phyloP scores from a whole-genome alignment of 2,888 invertebrate genomes.

The Mayetiola destructor region DNA sequence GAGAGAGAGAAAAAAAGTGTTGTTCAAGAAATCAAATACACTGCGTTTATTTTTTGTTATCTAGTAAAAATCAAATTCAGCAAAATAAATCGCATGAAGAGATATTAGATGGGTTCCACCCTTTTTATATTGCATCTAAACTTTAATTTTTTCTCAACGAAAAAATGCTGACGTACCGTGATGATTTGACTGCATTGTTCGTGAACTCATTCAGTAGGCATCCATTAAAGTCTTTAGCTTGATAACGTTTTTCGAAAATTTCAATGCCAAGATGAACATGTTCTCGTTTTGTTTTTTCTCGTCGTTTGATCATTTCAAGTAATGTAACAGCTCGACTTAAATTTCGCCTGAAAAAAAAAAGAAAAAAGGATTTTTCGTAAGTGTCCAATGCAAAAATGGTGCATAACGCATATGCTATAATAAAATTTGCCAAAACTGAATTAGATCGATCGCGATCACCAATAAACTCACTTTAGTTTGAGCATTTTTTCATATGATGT shows the following conservation, averaged over 20 bases:
- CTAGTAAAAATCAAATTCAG: too few species aligned
- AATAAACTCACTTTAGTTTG: slow-evolving; percentile 71
- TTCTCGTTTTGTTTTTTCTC: slow-evolving; percentile 89
- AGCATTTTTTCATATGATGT: slow-evolving; percentile 98
- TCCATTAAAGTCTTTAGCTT: slow-evolving; percentile 77
- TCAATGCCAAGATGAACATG: slow-evolving; percentile 78
- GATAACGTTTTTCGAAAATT: slow-evolving; percentile 80
- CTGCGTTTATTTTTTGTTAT: too few species aligned
- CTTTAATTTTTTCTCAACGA: not conserved
- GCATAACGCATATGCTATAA: too few species aligned
- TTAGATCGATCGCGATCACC: not conserved
- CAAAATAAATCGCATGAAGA: too few species aligned
- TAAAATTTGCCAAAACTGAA: not conserved
- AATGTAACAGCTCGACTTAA: slow-evolving; percentile 76
- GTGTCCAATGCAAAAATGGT: not conserved
- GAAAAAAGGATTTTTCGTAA: not conserved
- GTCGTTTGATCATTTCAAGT: slow-evolving; percentile 76
- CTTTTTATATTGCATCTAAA: too few species aligned
- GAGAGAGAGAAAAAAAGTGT: too few species aligned
- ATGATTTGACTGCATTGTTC: slow-evolving; percentile 21
- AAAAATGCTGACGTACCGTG: slow-evolving; percentile 23
- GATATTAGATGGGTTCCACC: too few species aligned
- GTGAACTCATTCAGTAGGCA: slow-evolving; percentile 57
- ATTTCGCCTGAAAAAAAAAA: not conserved
- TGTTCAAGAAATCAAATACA: too few species aligned